phyloP scores from a whole-genome alignment of 2,888 invertebrate genomes.

The Eumacrocentrus americanus region DNA sequence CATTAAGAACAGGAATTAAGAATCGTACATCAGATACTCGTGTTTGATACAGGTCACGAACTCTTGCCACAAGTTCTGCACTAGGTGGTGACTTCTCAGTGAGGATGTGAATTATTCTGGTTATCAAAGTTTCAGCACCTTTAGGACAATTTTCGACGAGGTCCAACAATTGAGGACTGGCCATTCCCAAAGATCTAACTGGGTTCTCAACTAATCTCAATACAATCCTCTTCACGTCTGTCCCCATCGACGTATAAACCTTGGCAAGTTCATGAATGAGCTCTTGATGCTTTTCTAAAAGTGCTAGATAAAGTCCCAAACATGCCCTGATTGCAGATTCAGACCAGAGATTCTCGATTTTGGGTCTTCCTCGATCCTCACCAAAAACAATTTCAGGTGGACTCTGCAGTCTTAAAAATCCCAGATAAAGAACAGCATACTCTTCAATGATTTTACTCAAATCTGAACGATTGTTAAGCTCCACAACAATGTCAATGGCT shows the following conservation, averaged over 20 bases:
- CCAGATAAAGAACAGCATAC: slow-evolving; percentile 73
- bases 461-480: slow-evolving; percentile 75
- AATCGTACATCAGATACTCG: slow-evolving; percentile 95
- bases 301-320: slow-evolving; percentile 79
- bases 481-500: slow-evolving; percentile 74
- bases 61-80: slow-evolving; percentile 81
- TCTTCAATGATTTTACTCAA: slow-evolving; percentile 75
- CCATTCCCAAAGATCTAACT: slow-evolving; percentile 80
- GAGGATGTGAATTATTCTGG: slow-evolving; percentile 91
- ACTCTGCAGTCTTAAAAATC: slow-evolving; percentile 66
- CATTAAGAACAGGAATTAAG: slow-evolving; percentile 93
- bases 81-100: slow-evolving; percentile 90
- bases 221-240: slow-evolving; percentile 91
- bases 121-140: slow-evolving; percentile 94
- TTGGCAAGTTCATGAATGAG: slow-evolving; percentile 77
- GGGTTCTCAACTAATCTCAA: slow-evolving; percentile 77
- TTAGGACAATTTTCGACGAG: slow-evolving; percentile 92
- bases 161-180: slow-evolving; percentile 76
- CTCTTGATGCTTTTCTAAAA: slow-evolving; percentile 83
- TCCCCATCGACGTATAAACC: slow-evolving; percentile 83
- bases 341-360: slow-evolving; percentile 72
- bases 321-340: slow-evolving; percentile 89
- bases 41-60: slow-evolving; percentile 90
- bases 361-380: slow-evolving; percentile 68
- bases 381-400: slow-evolving; percentile 79